Conservation (phyloP, 2,888 invertebrate species). For the Hydraecia micacea region DNA sequence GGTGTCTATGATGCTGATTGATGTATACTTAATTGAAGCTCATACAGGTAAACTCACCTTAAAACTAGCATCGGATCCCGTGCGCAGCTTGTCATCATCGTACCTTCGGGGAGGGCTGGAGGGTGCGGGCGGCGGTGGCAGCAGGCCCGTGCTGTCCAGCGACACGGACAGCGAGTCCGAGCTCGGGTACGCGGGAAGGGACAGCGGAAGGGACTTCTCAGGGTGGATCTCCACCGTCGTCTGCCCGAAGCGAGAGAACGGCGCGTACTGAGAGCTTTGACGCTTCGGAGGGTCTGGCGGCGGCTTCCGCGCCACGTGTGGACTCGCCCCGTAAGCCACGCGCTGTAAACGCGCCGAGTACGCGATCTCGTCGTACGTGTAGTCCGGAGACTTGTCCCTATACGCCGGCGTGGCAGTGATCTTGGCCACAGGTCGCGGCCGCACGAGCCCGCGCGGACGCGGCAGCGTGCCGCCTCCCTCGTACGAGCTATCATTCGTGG, state of each 20-base stretch:
- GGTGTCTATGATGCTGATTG: not conserved
- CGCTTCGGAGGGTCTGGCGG: slow-evolving; percentile 95
- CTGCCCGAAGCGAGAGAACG: slow-evolving; percentile 89
- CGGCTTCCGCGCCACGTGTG: slow-evolving; percentile 93
- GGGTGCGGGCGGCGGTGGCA: slow-evolving; percentile 92
- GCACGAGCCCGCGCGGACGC: slow-evolving; percentile 94
- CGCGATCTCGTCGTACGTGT: slow-evolving; percentile 87
- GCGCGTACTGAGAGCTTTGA: slow-evolving; percentile 90
- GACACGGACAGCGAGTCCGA: slow-evolving; percentile 92
- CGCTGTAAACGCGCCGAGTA: slow-evolving; percentile 87
- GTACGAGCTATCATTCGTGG: slow-evolving; percentile 93
- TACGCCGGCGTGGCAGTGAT: slow-evolving; percentile 90
- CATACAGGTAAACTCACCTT: slow-evolving; percentile 90
- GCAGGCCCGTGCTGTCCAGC: slow-evolving; percentile 91
- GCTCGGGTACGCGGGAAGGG: slow-evolving; percentile 92
- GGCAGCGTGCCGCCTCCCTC: slow-evolving; percentile 96
- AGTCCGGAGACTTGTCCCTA: slow-evolving; percentile 85
- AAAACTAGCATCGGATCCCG: slow-evolving; percentile 95
- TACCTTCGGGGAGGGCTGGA: slow-evolving; percentile 91
- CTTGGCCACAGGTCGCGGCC: slow-evolving; percentile 95
- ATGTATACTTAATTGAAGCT: not conserved
- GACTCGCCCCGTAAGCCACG: slow-evolving; percentile 92
- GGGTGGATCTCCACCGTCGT: slow-evolving; percentile 91
- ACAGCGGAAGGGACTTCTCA: slow-evolving; percentile 90
- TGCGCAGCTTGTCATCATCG: slow-evolving; percentile 89